Evolutionary conservation across 2,888 invertebrate species (phyloP), one percentile per base, ranked within the genome.

Genomic region (Cataglyphis livida): DNA sequence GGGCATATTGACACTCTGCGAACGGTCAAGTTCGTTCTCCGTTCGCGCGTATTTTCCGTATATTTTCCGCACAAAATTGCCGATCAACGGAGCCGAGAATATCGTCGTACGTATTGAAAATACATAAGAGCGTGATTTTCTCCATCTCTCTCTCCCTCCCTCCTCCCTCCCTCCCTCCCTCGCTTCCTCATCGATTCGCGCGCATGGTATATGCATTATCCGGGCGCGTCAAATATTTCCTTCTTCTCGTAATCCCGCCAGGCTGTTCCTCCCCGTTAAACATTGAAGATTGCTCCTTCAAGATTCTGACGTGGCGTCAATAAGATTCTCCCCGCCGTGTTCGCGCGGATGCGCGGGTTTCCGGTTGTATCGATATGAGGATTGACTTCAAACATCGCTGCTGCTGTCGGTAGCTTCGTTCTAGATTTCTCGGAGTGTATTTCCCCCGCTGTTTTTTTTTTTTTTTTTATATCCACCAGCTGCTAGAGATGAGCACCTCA

Each of bases 1-100:
- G 61, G 78, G 84, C 85, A 82, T 83, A 87, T 89, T 85, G 87
- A 84, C 21, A 83, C 78, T 82, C 70, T 25, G 65, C 71, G 59
- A 54, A 62, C 68, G 76, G 71, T 71, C 70, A 83, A 76, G 66
- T 82, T 84, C 78, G 79, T 84, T 79, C 75, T 71, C 62, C 59
- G 28, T 21, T 76, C 71, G 44, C n/a, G 62, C 48, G 48, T 51
- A 51, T 51, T 51, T 51, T 51, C 7, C 48, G n/a, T 51, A 51
- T 51, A 51, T 51, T 54, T 62, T 62, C 62, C 74, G 62, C 48
- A 48, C 32, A 51, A 68, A 68, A 41, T 38, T n/a, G 48, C 3
- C 65, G 25, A 41, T 59, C 57, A 25, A 18, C 15, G 41, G 12
- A 21, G 10, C 21, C 1, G 74, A 48, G 32, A 48, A 48, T 66